Evolutionary conservation across 1,140 invertebrate species (phyloP), one percentile per base, ranked within the genome.

Genomic region (Pinna nobilis): DNA sequence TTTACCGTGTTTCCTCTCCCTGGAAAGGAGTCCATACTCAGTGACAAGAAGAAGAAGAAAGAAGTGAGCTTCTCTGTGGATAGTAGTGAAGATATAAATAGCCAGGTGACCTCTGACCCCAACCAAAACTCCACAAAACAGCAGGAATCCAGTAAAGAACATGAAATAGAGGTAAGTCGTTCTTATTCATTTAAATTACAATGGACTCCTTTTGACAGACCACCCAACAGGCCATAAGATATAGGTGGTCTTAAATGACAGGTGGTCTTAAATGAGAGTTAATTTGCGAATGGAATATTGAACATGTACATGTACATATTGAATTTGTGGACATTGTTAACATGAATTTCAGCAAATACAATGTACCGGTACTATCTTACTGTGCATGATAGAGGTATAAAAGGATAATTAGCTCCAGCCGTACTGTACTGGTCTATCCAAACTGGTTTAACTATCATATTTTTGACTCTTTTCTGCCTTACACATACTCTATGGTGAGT

Each of bases 21-120:
- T 5, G 55, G 66, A 32, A 73, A 76, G 18, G 77, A 79, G 35
- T 71, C 73, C 15, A 64, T 78, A 0, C 70, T n/a, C 37, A 65
- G 37, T n/a, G 61, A 70, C 4, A 80, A 77, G 44, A 80, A 77
- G 70, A 79, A 82, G 32, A 80, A 82, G 51, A 84, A 84, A 67
- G 83, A 83, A 66, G 83, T 84, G 2, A 84, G 83, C 47, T 83
- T 84, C 41, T 82, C 81, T 0, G 35, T 84, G 57, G 82, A 83
- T 39, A 79, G 80, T 33, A 80, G 80, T 49, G 77, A 72, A 33
- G 77, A 79, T 20, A 65, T 73, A 28, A 69, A 70, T 23, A 50
- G 57, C 32, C 53, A 51, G 44, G 30, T 50, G 13, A 50, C 30
- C 15, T 28, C 57, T 13, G 57, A 51, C 20, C 41, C 41, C 23